Conservation (phyloP, 2,113 vertebrate species). For the Xyliphius kryptos region DNA sequence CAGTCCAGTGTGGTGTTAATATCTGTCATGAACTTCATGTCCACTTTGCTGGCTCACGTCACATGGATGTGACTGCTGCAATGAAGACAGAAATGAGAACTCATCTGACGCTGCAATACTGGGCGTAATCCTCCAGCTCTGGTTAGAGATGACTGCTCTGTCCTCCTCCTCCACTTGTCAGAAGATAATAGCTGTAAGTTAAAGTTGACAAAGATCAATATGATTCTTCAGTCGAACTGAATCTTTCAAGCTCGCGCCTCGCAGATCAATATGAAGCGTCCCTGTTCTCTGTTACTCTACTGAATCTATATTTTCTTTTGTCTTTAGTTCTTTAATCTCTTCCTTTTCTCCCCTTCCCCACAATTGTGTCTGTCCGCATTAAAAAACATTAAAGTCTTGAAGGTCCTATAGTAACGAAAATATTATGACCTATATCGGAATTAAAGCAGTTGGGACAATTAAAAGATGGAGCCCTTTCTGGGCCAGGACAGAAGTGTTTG, state of each 20-base stretch:
- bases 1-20: slow-evolving; percentile 18
- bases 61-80: slow-evolving; percentile 67
- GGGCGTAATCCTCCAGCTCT: slow-evolving; percentile 69
- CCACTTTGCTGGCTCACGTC: slow-evolving; percentile 66
- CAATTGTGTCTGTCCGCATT: not conserved
- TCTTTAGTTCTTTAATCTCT: slow-evolving; percentile 80
- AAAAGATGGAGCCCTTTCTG: too few species aligned
- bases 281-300: slow-evolving; percentile 72
- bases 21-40: slow-evolving; percentile 56
- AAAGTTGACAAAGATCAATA: slow-evolving; percentile 94
- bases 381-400: too few species aligned
- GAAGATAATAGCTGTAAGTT: slow-evolving; percentile 90
- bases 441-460: too few species aligned
- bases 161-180: slow-evolving; percentile 25
- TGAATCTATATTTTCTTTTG: slow-evolving; percentile 95
- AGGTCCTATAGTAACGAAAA: too few species aligned
- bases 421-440: too few species aligned
- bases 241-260: slow-evolving; percentile 83
- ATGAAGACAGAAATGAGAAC: slow-evolving; percentile 57
- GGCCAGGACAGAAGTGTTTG: slow-evolving; percentile 52
- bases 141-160: slow-evolving; percentile 76
- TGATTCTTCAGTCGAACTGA: slow-evolving; percentile 87
- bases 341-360: slow-evolving; percentile 48
- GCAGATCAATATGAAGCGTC: slow-evolving; percentile 91
- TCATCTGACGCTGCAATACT: slow-evolving; percentile 16